Percentiles rank a stretch among this genome's conserved stretches.
Conservation (phyloP, 2,113 vertebrate genomes). For the Clarias macrocephalus region DNA sequence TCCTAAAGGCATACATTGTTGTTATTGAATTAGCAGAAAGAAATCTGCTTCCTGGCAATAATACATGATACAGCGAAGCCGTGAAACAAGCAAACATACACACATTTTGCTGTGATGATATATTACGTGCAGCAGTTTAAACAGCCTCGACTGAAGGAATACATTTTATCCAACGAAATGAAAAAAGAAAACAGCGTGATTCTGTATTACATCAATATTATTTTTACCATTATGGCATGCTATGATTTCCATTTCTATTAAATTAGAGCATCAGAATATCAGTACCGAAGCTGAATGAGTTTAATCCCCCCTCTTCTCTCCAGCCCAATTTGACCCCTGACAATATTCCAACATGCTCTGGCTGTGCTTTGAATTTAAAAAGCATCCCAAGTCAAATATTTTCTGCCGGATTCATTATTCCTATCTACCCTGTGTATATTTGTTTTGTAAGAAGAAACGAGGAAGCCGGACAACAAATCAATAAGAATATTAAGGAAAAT, state of each 20-base stretch:
- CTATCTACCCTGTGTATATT: not conserved
- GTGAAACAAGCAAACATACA: not conserved
- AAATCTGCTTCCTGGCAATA: not conserved
- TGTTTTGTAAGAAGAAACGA: not conserved
- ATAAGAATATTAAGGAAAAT: not conserved
- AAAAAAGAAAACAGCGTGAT: not conserved
- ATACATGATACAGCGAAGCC: not conserved
- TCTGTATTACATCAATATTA: not conserved
- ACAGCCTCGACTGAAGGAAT: not conserved
- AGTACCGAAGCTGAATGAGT: not conserved
- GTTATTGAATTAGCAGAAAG: not conserved
- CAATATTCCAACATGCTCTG: not conserved
- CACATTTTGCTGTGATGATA: not conserved
- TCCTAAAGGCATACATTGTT: not conserved
- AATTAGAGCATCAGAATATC: constrained; percentile 6
- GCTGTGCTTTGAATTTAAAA: constrained; percentile 4
- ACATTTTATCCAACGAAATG: not conserved
- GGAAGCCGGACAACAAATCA: not conserved
- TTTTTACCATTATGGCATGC: not conserved
- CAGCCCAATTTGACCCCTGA: not conserved
- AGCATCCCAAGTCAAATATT: not conserved
- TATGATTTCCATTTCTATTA: constrained; percentile 1
- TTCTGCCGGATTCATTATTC: not conserved
- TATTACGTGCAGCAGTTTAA: not conserved
- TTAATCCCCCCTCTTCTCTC: not conserved